phyloP scores from a whole-genome alignment of 2,113 vertebrate species.

The Montifringilla adamsi region DNA sequence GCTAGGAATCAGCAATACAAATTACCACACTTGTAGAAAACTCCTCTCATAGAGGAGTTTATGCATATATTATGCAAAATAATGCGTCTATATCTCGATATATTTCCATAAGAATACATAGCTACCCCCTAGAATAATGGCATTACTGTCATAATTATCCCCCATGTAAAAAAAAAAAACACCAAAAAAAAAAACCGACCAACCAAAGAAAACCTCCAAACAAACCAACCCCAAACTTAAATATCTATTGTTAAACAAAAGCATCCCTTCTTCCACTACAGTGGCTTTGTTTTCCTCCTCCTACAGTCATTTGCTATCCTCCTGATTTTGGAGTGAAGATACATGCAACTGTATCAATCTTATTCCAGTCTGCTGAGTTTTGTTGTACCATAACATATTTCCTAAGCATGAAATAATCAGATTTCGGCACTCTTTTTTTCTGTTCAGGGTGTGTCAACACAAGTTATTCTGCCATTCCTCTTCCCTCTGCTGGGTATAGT shows the following conservation, averaged over 20 bases:
- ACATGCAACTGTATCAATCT: not conserved
- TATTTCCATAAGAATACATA: not conserved
- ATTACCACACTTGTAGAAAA: not conserved
- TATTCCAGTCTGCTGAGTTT: not conserved
- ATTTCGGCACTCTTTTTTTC: not conserved
- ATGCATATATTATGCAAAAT: not conserved
- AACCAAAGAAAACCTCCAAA: not conserved
- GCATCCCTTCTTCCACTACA: not conserved
- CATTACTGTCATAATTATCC: not conserved
- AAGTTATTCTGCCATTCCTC: not conserved
- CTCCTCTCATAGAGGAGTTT: not conserved
- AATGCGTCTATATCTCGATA: not conserved
- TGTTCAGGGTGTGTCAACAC: not conserved
- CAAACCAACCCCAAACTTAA: fast-evolving
- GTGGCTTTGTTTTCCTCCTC: not conserved
- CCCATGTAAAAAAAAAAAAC: not conserved
- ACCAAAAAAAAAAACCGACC: no score
- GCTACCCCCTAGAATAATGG: not conserved
- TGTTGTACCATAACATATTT: not conserved
- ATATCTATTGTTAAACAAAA: not conserved
- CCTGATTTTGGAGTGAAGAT: not conserved
- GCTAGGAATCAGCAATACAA: not conserved
- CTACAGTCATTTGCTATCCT: not conserved
- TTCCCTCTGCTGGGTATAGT: not conserved
- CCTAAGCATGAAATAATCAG: not conserved